phyloP scores from a whole-genome alignment of 2,888 invertebrate species.

The Hypolimnas misippus region DNA sequence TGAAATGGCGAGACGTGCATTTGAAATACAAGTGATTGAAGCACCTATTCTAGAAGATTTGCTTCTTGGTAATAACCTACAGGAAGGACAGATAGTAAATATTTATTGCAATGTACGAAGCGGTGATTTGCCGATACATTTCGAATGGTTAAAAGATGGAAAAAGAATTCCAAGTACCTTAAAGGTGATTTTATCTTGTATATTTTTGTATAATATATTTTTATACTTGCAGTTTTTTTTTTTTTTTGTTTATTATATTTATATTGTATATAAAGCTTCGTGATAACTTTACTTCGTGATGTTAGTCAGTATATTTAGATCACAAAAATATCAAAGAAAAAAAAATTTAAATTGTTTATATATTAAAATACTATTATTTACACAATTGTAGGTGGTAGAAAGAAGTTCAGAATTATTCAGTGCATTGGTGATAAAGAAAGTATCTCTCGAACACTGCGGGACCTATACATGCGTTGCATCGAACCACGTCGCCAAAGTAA shows the following conservation, averaged over 20 bases:
- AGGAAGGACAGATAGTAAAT: slow-evolving; percentile 92
- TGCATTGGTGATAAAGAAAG: slow-evolving; percentile 88
- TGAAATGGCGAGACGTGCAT: slow-evolving; percentile 77
- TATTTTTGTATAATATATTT: not conserved
- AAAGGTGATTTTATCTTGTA: slow-evolving; percentile 72
- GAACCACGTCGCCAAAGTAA: slow-evolving; percentile 88
- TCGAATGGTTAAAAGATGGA: slow-evolving; percentile 88
- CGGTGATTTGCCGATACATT: slow-evolving; percentile 88
- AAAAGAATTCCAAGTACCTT: slow-evolving; percentile 85
- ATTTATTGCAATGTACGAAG: slow-evolving; percentile 91
- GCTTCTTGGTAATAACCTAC: slow-evolving; percentile 90
- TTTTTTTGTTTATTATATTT: too few species aligned
- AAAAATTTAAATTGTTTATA: too few species aligned
- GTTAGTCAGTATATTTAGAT: too few species aligned
- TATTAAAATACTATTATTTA: too few species aligned
- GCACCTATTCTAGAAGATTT: slow-evolving; percentile 93
- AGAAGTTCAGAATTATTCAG: slow-evolving; percentile 88
- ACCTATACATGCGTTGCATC: slow-evolving; percentile 89
- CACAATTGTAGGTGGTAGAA: slow-evolving; percentile 81
- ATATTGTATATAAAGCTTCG: too few species aligned
- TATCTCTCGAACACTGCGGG: slow-evolving; percentile 87
- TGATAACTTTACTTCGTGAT: too few species aligned
- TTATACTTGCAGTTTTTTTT: not conserved
- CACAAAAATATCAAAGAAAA: too few species aligned
- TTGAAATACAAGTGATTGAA: slow-evolving; percentile 88